Base-by-base conservation (phyloP, 2,888 invertebrate species). In the Esperia sulphurella region DNA sequence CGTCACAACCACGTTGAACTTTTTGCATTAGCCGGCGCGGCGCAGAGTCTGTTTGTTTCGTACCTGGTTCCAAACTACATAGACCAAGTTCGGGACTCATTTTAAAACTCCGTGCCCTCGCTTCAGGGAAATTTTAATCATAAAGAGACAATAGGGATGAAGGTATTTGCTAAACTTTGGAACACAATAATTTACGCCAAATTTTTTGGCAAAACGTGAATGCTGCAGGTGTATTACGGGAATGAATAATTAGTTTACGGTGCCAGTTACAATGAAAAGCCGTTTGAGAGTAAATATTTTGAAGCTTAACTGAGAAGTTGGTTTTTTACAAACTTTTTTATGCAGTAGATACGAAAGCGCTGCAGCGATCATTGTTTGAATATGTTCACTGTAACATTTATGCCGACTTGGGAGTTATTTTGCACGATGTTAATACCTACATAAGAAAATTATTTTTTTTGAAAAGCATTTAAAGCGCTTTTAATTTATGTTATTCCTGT, bases 91-190 rank as follows among this genome's bases (percentile, higher is more conserved):
- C 73, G 65, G 75, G 76, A 78, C 78, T 75, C 76, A 74, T 80
- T 85, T 82, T 75, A 79, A 79, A 82, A 81, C 75, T 79, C 74
- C 60, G 61, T 65, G 68, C 69, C 70, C 68, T 68, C 69, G 63
- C 65, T 59, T 57, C 59, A 61, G 66, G 73, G 76, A 64, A 64
- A 85, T 84, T 86, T 85, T 81, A 82, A 83, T 84, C 75, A 79
- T 82, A 82, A 79, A 80, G 74, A 80, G 79, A 84, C 83, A 84
- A 84, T 78, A 79, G 75, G 75, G 73, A 68, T 69, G 65, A 70
- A 72, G 68, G 71, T 72, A 69, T 71, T 75, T 68, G 72, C 54
- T 40, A 62, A 80, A 81, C 66, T 83, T 82, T 74, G 52, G 42
- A 52, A 58, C 60, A 59, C 64, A 58, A 67, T 77, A 74, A 80